A percentile compares a stretch with the other conserved stretches of the same genome.
Conservation (phyloP, 53 echinoderm and acorn worm genomes). For the Paracentrotus lividus region DNA sequence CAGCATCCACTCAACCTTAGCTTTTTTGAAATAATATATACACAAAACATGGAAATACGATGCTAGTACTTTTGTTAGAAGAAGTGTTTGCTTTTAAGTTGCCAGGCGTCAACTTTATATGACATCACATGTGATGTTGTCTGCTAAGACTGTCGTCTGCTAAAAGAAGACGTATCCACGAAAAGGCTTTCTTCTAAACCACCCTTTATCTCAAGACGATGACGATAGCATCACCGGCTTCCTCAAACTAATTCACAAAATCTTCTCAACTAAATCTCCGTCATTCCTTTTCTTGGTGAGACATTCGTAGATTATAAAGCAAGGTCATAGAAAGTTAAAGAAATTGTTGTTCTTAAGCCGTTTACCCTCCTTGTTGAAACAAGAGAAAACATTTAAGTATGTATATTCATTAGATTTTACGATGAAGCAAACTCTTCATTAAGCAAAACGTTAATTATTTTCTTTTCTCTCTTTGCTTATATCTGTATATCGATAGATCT, state of each 20-base stretch:
- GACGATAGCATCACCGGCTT: neutral
- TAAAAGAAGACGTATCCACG: neutral
- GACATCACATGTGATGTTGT: conserved; percentile 12
- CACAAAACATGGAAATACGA: no score
- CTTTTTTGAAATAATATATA: no score
- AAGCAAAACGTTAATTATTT: no score
- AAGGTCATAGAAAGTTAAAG: neutral
- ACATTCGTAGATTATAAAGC: neutral
- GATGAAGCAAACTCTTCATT: no score
- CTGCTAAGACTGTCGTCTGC: conserved; percentile 1
- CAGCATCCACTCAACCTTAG: no score
- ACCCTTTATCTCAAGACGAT: neutral
- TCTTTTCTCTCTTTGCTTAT: no score
- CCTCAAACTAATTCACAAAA: neutral
- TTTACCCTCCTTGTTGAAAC: no score
- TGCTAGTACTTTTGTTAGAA: no score
- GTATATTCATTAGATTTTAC: no score
- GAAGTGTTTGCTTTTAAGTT: neutral
- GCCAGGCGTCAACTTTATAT: neutral
- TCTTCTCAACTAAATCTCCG: neutral
- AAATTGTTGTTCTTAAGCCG: no score
- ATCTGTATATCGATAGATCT: no score
- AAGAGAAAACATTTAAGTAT: no score
- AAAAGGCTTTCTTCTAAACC: neutral
- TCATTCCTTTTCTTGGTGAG: neutral